Percentiles rank a stretch among this genome's conserved stretches.
Evolutionary conservation across 2,888 invertebrate genomes (phyloP).

Genomic region (Epinotia ramella): DNA sequence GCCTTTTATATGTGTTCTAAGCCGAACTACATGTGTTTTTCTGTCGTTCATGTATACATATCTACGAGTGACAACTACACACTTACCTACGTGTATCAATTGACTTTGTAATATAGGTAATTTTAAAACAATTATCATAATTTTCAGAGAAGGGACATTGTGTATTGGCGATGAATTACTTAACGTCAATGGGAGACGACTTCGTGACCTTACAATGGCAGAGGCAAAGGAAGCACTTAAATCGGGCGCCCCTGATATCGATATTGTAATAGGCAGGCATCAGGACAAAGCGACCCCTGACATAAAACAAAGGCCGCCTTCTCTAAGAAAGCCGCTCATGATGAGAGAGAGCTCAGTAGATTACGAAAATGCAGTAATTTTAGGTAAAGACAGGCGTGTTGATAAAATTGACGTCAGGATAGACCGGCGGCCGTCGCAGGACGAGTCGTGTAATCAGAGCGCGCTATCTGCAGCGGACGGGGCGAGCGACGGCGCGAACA

Average conservation of each 20-base stretch:
- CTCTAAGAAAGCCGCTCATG: constrained; percentile 61
- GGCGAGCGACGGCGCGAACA: constrained; percentile 69
- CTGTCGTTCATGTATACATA: too few species aligned
- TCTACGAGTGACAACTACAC: too few species aligned
- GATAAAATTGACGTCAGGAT: constrained; percentile 86
- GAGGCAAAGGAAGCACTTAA: constrained; percentile 88
- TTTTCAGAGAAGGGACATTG: constrained; percentile 87
- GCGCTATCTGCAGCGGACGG: constrained; percentile 80
- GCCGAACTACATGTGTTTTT: too few species aligned
- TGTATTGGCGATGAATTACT: constrained; percentile 89
- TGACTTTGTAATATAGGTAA: too few species aligned
- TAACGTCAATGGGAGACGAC: constrained; percentile 89
- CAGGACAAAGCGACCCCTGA: constrained; percentile 65
- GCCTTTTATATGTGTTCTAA: too few species aligned
- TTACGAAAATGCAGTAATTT: constrained; percentile 87
- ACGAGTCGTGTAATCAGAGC: constrained; percentile 82
- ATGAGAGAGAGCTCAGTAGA: constrained; percentile 90
- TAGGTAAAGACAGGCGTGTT: constrained; percentile 80
- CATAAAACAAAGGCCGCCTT: constrained; percentile 59
- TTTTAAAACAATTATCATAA: constrained; percentile 22
- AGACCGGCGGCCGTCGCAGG: constrained; percentile 87
- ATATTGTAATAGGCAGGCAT: constrained; percentile 87
- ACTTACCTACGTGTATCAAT: too few species aligned
- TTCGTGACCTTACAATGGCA: constrained; percentile 87
- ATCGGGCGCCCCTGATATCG: constrained; percentile 86